phyloP scores from a whole-genome alignment of 1,140 invertebrate species.

The Pemphigus obesinymphae region DNA sequence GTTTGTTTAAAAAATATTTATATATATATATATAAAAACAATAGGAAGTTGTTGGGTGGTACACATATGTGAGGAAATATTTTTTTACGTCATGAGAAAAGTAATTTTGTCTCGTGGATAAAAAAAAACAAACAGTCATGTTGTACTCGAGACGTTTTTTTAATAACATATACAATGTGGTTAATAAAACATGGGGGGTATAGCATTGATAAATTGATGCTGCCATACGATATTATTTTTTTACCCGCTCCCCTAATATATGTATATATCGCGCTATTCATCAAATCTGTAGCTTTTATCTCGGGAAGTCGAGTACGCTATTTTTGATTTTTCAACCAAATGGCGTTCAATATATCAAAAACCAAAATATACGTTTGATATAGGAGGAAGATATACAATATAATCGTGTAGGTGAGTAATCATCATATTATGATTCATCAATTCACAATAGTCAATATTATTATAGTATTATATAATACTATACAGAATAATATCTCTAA shows the following conservation, averaged over 20 bases:
- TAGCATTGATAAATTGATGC: constrained; percentile 15
- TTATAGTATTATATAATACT: no score
- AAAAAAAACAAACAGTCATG: neutral
- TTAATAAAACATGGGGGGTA: constrained; percentile 18
- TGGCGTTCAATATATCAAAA: neutral
- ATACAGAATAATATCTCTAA: no score
- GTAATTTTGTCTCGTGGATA: neutral
- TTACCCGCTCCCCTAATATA: neutral
- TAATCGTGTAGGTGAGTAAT: no score
- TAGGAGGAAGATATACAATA: no score
- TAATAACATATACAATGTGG: neutral
- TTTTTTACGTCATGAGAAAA: neutral
- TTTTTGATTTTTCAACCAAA: neutral
- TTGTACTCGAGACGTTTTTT: constrained; percentile 12
- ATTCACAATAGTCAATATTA: no score
- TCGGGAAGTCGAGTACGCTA: neutral
- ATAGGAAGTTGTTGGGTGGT: constrained; percentile 11
- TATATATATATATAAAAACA: constrained; percentile 19
- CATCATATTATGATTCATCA: no score
- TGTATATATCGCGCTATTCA: neutral
- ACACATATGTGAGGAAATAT: neutral
- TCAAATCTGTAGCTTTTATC: neutral
- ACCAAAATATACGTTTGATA: neutral
- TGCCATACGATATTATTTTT: neutral
- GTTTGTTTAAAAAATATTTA: neutral